Evolutionary conservation across 2,888 invertebrate genomes (phyloP).

Genomic region (Notocelia uddmanniana): DNA sequence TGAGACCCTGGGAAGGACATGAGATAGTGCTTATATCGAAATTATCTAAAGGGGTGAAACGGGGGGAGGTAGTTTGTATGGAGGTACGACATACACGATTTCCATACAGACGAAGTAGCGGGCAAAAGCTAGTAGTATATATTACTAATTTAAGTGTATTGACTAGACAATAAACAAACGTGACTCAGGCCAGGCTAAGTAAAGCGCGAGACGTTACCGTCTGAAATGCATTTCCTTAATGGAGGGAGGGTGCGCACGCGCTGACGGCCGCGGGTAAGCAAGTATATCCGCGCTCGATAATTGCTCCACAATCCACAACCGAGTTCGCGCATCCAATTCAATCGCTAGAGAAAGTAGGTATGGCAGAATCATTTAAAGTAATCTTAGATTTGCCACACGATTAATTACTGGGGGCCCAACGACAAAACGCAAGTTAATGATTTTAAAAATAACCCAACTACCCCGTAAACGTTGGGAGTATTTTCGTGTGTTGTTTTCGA

Average conservation of each 20-base stretch:
- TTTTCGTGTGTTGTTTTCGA: conserved; percentile 22
- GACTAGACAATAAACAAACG: conserved; percentile 41
- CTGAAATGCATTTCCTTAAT: conserved; percentile 47
- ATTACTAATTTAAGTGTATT: conserved; percentile 1
- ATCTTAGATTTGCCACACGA: conserved; percentile 46
- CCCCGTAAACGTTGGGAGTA: conserved; percentile 1
- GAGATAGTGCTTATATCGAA: no score
- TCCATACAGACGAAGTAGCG: no score
- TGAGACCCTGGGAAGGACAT: no score
- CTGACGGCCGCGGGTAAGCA: conserved; percentile 48
- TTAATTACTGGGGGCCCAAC: conserved; percentile 28
- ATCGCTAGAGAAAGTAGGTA: conserved; percentile 66
- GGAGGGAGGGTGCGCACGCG: conserved; percentile 49
- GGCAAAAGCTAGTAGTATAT: no score
- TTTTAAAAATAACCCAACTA: conserved; percentile 21
- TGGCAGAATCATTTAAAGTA: conserved; percentile 50
- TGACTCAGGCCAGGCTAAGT: conserved; percentile 35
- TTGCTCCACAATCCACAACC: conserved; percentile 60
- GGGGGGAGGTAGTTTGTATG: no score
- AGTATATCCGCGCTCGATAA: conserved; percentile 67
- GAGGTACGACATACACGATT: no score
- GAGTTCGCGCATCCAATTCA: conserved; percentile 64
- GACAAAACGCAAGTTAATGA: conserved; percentile 18
- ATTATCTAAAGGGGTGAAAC: no score
- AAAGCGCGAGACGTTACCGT: conserved; percentile 25